Percentiles rank a stretch among this genome's conserved stretches.
These are phyloP conservation scores for Plebejus anna DNA, from an alignment of 2,888 invertebrate genomes.

Conservation along the genomic window DNA sequence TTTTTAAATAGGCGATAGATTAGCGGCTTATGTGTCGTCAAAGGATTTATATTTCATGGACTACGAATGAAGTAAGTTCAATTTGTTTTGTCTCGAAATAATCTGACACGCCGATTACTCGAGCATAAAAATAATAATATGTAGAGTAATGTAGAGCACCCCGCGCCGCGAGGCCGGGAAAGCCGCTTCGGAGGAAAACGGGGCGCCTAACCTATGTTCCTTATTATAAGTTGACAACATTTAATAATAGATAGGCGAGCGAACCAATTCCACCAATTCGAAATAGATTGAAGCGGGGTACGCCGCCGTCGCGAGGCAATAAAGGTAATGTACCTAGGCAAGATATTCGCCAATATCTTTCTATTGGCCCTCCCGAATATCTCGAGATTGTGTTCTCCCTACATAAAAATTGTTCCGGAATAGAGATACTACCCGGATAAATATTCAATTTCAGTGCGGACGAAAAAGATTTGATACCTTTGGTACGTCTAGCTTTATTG, in stretches of 20 bases:
- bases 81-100: background rate
- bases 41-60: background rate
- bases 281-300: slow-evolving; percentile 67
- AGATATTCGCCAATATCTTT: slow-evolving; percentile 77
- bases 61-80: background rate
- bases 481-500: slow-evolving; percentile 75
- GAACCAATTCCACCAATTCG: slow-evolving; percentile 25
- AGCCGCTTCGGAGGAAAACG: background rate
- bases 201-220: slow-evolving; percentile 2
- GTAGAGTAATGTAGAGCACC: background rate
- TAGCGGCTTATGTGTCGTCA: background rate
- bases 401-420: slow-evolving; percentile 79
- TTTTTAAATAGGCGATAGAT: background rate
- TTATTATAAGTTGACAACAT: slow-evolving; percentile 25
- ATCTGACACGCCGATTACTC: background rate
- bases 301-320: slow-evolving; percentile 65
- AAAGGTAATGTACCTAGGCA: slow-evolving; percentile 73
- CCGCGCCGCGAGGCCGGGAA: background rate
- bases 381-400: slow-evolving; percentile 77
- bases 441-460: slow-evolving; percentile 80
- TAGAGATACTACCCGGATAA: slow-evolving; percentile 80
- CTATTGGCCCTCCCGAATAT: slow-evolving; percentile 78
- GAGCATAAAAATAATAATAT: background rate
- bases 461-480: slow-evolving; percentile 79
- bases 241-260: slow-evolving; percentile 27